Evolutionary conservation across 2,797 vertebrate genomes (phyloP).

Genomic region (Aselliscus stoliczkanus): DNA sequence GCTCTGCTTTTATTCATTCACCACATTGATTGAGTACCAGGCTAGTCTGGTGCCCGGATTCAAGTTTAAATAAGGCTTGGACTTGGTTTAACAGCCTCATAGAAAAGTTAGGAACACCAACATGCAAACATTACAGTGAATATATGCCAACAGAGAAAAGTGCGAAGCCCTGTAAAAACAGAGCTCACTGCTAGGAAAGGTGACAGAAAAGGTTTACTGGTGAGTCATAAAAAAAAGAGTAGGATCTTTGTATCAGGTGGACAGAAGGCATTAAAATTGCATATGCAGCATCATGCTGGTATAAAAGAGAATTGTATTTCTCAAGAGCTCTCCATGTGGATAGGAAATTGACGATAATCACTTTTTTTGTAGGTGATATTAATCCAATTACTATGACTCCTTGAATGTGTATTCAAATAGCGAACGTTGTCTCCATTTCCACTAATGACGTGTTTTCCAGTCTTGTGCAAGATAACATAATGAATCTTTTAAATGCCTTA

Average conservation of each 20-base stretch:
- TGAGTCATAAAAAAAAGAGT: background rate
- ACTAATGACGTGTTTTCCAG: background rate
- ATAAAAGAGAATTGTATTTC: background rate
- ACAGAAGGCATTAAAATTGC: background rate
- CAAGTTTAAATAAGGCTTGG: background rate
- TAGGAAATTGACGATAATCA: background rate
- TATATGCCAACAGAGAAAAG: background rate
- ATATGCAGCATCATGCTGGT: background rate
- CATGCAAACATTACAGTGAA: background rate
- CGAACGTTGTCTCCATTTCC: background rate
- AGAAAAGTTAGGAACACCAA: background rate
- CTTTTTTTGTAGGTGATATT: background rate
- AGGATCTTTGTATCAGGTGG: background rate
- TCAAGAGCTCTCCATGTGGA: background rate
- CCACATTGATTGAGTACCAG: background rate
- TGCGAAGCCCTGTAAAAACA: background rate
- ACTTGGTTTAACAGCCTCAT: background rate
- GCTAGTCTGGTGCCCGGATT: background rate
- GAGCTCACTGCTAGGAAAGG: background rate
- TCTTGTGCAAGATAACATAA: background rate
- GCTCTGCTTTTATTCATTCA: background rate
- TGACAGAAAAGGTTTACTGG: background rate
- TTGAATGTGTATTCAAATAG: background rate
- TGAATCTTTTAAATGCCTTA: background rate
- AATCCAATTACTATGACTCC: background rate